These are phyloP conservation scores for Ammospiza nelsoni DNA, from an alignment of 2,113 vertebrate genomes.

Conservation along the genomic window DNA sequence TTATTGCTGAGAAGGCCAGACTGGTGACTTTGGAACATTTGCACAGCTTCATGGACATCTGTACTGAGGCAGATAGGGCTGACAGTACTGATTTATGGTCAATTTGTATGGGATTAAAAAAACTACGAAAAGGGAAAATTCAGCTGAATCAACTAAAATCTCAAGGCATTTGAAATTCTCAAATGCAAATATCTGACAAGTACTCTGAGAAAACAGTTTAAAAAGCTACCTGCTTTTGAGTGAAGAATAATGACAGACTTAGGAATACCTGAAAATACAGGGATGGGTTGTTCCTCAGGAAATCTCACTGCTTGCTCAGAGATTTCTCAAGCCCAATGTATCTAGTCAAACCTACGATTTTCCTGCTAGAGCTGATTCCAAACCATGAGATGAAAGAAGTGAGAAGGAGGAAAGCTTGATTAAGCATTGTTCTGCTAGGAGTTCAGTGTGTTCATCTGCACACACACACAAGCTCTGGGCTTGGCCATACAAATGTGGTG, in stretches of 20 bases:
- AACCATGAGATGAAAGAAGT: neutral
- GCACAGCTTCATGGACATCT: neutral
- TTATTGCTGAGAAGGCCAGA: neutral
- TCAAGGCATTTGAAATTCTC: neutral
- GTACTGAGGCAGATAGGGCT: neutral
- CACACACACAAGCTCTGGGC: neutral
- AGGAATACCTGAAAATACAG: neutral
- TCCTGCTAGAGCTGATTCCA: neutral
- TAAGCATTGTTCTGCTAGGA: neutral
- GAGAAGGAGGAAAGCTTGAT: neutral
- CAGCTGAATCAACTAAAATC: neutral
- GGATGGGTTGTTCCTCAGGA: neutral
- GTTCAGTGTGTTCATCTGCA: neutral
- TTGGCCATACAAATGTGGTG: neutral
- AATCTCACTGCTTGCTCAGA: neutral
- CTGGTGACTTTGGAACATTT: neutral
- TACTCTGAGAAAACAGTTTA: neutral
- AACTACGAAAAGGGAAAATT: neutral
- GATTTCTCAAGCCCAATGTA: neutral
- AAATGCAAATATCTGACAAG: neutral
- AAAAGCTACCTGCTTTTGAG: neutral
- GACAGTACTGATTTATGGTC: neutral
- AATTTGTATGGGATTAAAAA: neutral
- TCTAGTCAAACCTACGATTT: rapidly evolving
- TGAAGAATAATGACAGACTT: neutral